These are phyloP conservation scores for Saxidomus purpurata DNA, from an alignment of 1,140 invertebrate genomes.

Conservation along the genomic window DNA sequence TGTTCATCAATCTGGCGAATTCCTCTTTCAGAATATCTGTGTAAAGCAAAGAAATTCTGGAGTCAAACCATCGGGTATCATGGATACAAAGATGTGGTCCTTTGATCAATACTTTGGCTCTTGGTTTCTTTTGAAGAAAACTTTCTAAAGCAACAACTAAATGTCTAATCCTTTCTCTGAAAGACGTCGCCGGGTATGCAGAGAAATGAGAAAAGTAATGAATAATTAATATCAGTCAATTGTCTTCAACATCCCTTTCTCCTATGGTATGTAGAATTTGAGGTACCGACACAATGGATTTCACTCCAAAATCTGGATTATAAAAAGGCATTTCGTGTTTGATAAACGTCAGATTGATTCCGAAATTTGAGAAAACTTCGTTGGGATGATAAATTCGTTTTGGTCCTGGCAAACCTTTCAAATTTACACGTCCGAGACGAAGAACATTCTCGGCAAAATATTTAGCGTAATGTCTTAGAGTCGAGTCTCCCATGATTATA, in stretches of 20 bases:
- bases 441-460: conserved; percentile 29
- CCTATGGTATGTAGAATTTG: not conserved
- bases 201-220: conserved; percentile 42
- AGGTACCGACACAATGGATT: not conserved
- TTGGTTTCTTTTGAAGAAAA: conserved; percentile 18
- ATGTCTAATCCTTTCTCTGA: not conserved
- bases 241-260: not conserved
- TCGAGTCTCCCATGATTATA: conserved; percentile 42
- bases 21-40: conserved; percentile 29
- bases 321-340: conserved; percentile 58
- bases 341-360: conserved; percentile 30
- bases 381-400: conserved; percentile 12
- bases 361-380: conserved; percentile 38
- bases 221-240: not conserved
- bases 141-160: not conserved
- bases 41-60: not conserved
- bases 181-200: conserved; percentile 12
- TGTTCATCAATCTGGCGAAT: conserved; percentile 16
- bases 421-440: not conserved
- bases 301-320: conserved; percentile 3
- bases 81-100: conserved; percentile 24
- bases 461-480: conserved; percentile 40
- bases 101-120: conserved; percentile 36
- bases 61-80: no score
- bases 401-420: not conserved